phyloP scores from a whole-genome alignment of 2,888 invertebrate genomes.

The Temnothorax unifasciatus region DNA sequence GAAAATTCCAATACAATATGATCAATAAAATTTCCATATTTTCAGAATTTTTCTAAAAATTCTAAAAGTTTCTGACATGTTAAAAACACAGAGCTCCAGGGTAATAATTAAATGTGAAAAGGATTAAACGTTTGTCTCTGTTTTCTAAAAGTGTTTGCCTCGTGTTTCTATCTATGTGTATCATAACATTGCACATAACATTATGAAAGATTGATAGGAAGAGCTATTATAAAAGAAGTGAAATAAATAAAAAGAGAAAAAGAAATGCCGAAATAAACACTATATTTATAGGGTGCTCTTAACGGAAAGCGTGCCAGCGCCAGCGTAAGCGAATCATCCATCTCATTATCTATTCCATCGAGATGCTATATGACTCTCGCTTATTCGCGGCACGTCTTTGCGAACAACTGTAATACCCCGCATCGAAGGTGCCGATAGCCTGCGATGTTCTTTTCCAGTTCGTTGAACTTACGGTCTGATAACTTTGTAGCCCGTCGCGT shows the following conservation, averaged over 20 bases:
- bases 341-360: slow-evolving; percentile 11
- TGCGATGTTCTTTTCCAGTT: slow-evolving; percentile 71
- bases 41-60: background rate
- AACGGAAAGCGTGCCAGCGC: background rate
- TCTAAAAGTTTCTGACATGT: background rate
- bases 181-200: background rate
- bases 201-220: background rate
- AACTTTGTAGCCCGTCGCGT: slow-evolving; percentile 68
- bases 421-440: slow-evolving; percentile 54
- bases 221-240: background rate
- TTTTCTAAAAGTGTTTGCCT: background rate
- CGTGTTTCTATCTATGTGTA: background rate
- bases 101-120: slow-evolving; percentile 6
- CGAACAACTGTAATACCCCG: slow-evolving; percentile 59
- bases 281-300: slow-evolving; percentile 51
- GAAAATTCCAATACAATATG: background rate
- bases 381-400: slow-evolving; percentile 59
- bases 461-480: slow-evolving; percentile 81
- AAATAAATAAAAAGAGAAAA: background rate
- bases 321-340: background rate
- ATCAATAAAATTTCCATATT: background rate
- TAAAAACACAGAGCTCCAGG: background rate
- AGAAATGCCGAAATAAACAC: slow-evolving; percentile 19
- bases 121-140: background rate
- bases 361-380: slow-evolving; percentile 63